Evolutionary conservation across 2,888 invertebrate species (phyloP).

Genomic region (Chloroclysta siterata): DNA sequence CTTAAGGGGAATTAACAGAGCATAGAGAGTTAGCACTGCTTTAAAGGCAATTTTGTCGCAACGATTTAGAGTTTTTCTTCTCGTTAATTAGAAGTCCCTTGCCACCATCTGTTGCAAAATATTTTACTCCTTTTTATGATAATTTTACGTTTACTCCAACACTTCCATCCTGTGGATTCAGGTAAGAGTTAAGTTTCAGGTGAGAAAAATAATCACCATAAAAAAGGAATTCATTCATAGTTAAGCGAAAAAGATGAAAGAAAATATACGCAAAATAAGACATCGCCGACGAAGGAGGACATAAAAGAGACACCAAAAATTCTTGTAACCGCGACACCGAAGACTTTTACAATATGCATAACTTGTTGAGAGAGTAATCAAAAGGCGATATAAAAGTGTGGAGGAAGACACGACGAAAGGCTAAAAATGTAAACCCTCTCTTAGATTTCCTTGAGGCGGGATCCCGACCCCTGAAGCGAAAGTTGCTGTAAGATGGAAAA

Average conservation of each 20-base stretch:
- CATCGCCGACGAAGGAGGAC: conserved; percentile 67
- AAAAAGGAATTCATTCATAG: conserved; percentile 70
- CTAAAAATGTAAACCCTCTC: conserved; percentile 83
- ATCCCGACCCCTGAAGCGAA: conserved; percentile 76
- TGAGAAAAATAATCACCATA: conserved; percentile 56
- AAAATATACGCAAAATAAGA: conserved; percentile 66
- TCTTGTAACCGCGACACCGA: conserved; percentile 67
- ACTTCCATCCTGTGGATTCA: conserved; percentile 26
- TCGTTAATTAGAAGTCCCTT: conserved; percentile 34
- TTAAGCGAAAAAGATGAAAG: conserved; percentile 70
- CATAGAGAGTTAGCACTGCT: conserved; percentile 74
- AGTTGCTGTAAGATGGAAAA: conserved; percentile 83
- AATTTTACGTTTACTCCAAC: conserved; percentile 19
- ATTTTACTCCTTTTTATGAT: conserved; percentile 26
- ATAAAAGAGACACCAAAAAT: conserved; percentile 72
- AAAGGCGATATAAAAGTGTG: conserved; percentile 83
- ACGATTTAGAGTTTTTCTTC: conserved; percentile 35
- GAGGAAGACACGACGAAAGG: conserved; percentile 82
- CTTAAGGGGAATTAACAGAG: conserved; percentile 80
- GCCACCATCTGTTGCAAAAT: conserved; percentile 23
- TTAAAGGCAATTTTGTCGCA: conserved; percentile 53
- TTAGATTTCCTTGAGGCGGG: conserved; percentile 77
- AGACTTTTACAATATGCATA: conserved; percentile 83
- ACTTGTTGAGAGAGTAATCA: conserved; percentile 85
- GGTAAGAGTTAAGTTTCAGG: conserved; percentile 21